Percentiles rank a stretch among this genome's conserved stretches.
Evolutionary conservation across 2,888 invertebrate species (phyloP).

Genomic region (Acanthococcus lagerstroemiae): DNA sequence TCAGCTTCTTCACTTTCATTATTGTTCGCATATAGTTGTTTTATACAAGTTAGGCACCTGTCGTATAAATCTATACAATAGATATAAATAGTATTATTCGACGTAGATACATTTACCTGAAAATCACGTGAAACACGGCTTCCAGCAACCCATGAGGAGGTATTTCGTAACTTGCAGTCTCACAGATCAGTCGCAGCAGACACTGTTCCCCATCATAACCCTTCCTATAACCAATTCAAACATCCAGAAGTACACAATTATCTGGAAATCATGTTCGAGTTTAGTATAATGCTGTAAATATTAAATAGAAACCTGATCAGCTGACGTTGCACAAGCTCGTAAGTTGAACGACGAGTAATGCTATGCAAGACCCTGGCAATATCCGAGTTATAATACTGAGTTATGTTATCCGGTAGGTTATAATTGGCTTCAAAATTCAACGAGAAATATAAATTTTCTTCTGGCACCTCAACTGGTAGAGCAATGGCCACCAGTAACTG

Average conservation of each 20-base stretch:
- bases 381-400: constrained; percentile 33
- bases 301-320: too few species aligned
- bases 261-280: too few species aligned
- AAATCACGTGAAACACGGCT: constrained; percentile 5
- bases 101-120: background rate
- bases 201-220: constrained; percentile 57
- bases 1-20: background rate
- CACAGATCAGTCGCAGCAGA: constrained; percentile 57
- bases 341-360: constrained; percentile 17
- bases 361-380: constrained; percentile 15
- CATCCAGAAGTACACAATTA: too few species aligned
- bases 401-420: constrained; percentile 39
- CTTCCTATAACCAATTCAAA: constrained; percentile 45
- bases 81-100: background rate
- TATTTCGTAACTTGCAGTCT: constrained; percentile 44
- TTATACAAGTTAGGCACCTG: too few species aligned
- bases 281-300: too few species aligned
- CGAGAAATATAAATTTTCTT: constrained; percentile 38
- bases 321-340: constrained; percentile 3
- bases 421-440: constrained; percentile 40
- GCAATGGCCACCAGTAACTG: constrained; percentile 39
- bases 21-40: background rate
- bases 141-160: background rate
- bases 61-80: background rate
- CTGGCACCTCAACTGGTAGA: constrained; percentile 38